Percentiles rank a stretch among this genome's conserved stretches.
phyloP scores from a whole-genome alignment of 2,797 vertebrate genomes.

The Scolopax bukidnonensis region DNA sequence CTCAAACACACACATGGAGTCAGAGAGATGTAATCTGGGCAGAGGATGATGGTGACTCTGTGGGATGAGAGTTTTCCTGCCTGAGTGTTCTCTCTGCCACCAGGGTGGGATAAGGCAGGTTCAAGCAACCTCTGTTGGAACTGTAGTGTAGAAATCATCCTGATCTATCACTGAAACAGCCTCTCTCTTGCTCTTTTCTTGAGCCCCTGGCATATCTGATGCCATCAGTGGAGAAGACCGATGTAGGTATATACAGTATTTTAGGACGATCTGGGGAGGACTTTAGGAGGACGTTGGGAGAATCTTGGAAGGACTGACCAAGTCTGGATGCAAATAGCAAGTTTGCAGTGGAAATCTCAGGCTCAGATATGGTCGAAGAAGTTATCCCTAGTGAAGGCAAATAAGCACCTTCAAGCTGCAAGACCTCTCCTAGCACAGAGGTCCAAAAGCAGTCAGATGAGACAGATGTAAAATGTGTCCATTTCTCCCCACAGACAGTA shows the following conservation, averaged over 20 bases:
- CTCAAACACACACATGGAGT: rapidly evolving
- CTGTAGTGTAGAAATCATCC: not conserved
- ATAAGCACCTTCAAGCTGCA: not conserved
- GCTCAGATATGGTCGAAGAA: not conserved
- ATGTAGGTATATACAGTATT: not conserved
- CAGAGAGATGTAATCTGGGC: not conserved
- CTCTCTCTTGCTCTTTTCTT: not conserved
- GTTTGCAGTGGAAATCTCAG: not conserved
- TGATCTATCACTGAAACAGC: not conserved
- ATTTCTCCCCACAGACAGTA: not conserved
- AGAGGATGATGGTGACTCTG: not conserved
- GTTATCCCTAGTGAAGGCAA: not conserved
- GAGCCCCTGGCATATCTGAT: not conserved
- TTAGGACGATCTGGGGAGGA: not conserved
- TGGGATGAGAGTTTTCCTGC: not conserved
- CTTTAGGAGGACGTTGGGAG: not conserved
- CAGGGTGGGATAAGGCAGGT: not conserved
- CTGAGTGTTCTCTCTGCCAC: not conserved
- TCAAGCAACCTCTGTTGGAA: not conserved
- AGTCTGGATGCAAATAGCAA: not conserved
- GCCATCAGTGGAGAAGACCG: not conserved
- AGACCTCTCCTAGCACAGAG: not conserved
- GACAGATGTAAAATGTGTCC: not conserved
- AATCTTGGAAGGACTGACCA: not conserved
- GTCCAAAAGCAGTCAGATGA: not conserved